Evolutionary conservation across 2,797 vertebrate genomes (phyloP), one percentile per base, ranked within the genome.

Genomic region (Fundulus diaphanus): DNA sequence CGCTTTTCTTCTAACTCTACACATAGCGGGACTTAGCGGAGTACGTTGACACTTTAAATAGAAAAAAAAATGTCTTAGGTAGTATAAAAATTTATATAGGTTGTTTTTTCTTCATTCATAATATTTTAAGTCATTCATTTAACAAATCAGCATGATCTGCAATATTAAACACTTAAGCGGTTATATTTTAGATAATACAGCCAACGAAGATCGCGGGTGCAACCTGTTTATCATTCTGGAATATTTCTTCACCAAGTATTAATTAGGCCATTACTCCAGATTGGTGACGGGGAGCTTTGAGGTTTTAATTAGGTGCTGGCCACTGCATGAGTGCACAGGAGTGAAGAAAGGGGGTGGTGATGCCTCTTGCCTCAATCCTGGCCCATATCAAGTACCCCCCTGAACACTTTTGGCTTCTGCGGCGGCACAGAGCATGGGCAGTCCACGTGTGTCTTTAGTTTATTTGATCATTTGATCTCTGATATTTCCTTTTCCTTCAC

Each of bases 301-400:
- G 94, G 92, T 95, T 96, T 95, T 96, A 95, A 96, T 96, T 95
- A 95, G 94, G 94, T 92, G 93, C 90, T 91, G 90, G 93, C 91
- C 90, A 91, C 91, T 95, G 95, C 93, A 94, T 94, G 94, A 95
- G 93, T 92, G 93, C 94, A 93, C 94, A 95, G 90, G 88, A 93
- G 90, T 90, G 93, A 92, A 91, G 90, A 89, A 89, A 89, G 85
- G 85, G 88, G 90, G 90, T 85, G 90, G 86, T 85, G 89, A 90
- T 91, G 92, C 87, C 92, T 90, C 90, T 93, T 88, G 91, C 88
- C 82, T 91, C 71, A 79, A 87, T 92, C 89, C 90, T 88, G 90
- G 92, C 89, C 93, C 92, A 88, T 92, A 93, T 94, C 94, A 92
- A 93, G 91, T 93, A 91, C 87, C 89, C 85, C 88, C 92, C 88